Base-by-base conservation (phyloP, 1,140 invertebrate genomes). In the Trichomalopsis sarcophagae region DNA sequence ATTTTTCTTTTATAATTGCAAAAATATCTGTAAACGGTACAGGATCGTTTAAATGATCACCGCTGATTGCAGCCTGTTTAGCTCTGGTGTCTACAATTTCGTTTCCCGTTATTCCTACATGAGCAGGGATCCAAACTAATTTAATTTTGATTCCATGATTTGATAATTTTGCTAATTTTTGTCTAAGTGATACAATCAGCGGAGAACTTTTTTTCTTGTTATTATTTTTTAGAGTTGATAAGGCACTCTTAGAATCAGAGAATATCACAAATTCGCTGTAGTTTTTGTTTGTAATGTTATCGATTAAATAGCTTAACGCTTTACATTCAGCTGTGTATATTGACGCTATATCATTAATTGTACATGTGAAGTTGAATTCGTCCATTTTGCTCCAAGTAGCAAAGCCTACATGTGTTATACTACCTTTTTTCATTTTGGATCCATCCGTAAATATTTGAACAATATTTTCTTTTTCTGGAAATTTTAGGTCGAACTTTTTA, bases 81-180 rank as follows among this genome's bases (percentile, higher is more conserved):
- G 84, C 86, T 9, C 5, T 7, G 44, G 50, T n/a, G n/a, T 87
- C 84, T 1, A 74, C 86, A 1, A 27, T 76, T 17, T 87, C 86
- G 74, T 85, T 87, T 11, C 77, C 81, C n/a, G 0, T 2, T 68
- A 87, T 85, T 10, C 84, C 84, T 33, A 77, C 69, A 71, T 87
- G 86, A 10, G 86, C 30, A 2, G 84, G 86, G 14, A 87, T 55
- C 62, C 84, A 85, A 2, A 80, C 13, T n/a, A 87, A 23, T 21
- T 75, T 66, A 47, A 85, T 76, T 23, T 74, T 36, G 7, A 77
- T 44, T 36, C 75, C 30, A 11, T 5, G 9, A 14, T 23, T 10
- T 50, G 30, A 4, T 21, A 47, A 27, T 14, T 23, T 13, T 14
- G 73, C 71, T 69, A 85, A 68, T 36, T 81, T 81, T 62, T 74